A percentile compares a stretch with the other conserved stretches of the same genome.
phyloP scores from a whole-genome alignment of 2,888 invertebrate species.

The Sclerodermus sp. region DNA sequence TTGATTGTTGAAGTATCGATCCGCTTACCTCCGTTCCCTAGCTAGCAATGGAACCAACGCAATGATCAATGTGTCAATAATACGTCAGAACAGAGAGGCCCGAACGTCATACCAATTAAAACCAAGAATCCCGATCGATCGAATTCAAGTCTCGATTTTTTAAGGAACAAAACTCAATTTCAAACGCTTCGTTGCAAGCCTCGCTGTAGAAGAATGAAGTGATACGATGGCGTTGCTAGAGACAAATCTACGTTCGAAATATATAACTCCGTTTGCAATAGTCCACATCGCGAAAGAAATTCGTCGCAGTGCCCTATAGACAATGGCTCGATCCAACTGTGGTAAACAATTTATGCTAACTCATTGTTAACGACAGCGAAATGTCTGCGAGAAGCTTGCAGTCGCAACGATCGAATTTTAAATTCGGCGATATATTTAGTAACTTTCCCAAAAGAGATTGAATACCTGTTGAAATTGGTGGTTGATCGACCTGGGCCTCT shows the following conservation, averaged over 20 bases:
- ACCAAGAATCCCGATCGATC: neutral
- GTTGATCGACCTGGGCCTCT: slow-evolving; percentile 38
- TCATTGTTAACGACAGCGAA: slow-evolving; percentile 19
- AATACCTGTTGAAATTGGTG: slow-evolving; percentile 45
- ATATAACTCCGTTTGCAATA: neutral
- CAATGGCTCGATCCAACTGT: slow-evolving; percentile 56
- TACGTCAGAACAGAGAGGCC: slow-evolving; percentile 23
- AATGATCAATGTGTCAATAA: slow-evolving; percentile 47
- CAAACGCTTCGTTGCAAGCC: slow-evolving; percentile 27
- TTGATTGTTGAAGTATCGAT: slow-evolving; percentile 29
- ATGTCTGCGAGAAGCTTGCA: slow-evolving; percentile 34
- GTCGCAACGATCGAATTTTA: slow-evolving; percentile 23
- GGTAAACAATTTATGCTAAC: slow-evolving; percentile 32
- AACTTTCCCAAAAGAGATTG: slow-evolving; percentile 17
- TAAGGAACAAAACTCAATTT: neutral
- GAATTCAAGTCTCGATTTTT: neutral
- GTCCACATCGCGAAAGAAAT: slow-evolving; percentile 1
- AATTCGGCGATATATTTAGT: slow-evolving; percentile 16
- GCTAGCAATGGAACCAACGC: slow-evolving; percentile 55
- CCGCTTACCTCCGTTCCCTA: slow-evolving; percentile 54
- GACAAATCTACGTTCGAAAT: neutral
- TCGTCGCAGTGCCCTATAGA: slow-evolving; percentile 47
- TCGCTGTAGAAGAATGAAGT: slow-evolving; percentile 21
- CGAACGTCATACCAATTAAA: slow-evolving; percentile 13
- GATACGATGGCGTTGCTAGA: slow-evolving; percentile 17